phyloP scores from a whole-genome alignment of 2,888 invertebrate genomes.

The Papilio protenor region DNA sequence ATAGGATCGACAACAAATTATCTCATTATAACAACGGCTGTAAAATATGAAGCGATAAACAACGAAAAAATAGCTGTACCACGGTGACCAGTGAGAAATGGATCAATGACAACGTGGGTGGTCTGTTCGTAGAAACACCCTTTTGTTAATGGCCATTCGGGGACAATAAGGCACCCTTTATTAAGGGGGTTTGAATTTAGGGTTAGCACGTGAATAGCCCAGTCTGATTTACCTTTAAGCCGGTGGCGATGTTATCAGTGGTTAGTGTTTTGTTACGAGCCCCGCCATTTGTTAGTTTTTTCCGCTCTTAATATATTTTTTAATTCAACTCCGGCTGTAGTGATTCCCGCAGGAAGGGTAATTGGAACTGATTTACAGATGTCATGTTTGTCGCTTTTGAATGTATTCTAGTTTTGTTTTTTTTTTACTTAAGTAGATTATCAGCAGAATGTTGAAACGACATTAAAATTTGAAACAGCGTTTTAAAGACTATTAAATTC shows the following conservation, averaged over 20 bases:
- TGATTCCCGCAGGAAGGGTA: slow-evolving; percentile 20
- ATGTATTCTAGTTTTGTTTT: slow-evolving; percentile 9
- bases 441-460: too few species aligned
- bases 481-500: too few species aligned
- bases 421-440: neutral
- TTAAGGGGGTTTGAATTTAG: slow-evolving; percentile 65
- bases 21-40: slow-evolving; percentile 60
- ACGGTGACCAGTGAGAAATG: slow-evolving; percentile 3
- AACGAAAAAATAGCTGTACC: neutral
- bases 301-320: slow-evolving; percentile 45
- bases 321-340: slow-evolving; percentile 18
- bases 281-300: slow-evolving; percentile 57
- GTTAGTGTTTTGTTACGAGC: slow-evolving; percentile 73
- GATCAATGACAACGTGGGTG: slow-evolving; percentile 69
- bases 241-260: slow-evolving; percentile 75
- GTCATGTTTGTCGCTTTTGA: slow-evolving; percentile 2
- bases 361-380: slow-evolving; percentile 26
- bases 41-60: slow-evolving; percentile 18
- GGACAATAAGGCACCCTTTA: slow-evolving; percentile 63
- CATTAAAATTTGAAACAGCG: too few species aligned
- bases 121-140: slow-evolving; percentile 77
- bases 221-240: slow-evolving; percentile 78
- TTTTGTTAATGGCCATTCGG: slow-evolving; percentile 61
- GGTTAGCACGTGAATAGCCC: slow-evolving; percentile 66
- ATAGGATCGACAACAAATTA: slow-evolving; percentile 70